A percentile compares a stretch with the other conserved stretches of the same genome.
phyloP scores from a whole-genome alignment of 1,140 invertebrate genomes.

The Aphaenogaster ashmeadi region DNA sequence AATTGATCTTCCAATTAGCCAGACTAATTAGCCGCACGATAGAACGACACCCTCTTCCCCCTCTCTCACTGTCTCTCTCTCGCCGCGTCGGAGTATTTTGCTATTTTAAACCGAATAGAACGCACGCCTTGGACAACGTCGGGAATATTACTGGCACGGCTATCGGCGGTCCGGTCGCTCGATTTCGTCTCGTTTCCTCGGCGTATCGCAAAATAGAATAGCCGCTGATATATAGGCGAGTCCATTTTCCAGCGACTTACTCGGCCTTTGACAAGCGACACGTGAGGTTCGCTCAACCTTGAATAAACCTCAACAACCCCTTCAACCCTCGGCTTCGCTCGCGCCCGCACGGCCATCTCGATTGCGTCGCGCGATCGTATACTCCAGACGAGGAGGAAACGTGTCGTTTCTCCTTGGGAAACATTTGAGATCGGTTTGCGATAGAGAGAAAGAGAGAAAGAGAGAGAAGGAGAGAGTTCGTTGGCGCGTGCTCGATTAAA shows the following conservation, averaged over 20 bases:
- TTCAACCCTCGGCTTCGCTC: background rate
- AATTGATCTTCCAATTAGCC: background rate
- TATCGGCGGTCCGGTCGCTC: conserved; percentile 27
- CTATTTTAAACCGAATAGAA: conserved; percentile 45
- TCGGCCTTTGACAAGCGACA: conserved; percentile 56
- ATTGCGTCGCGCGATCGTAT: conserved; percentile 10
- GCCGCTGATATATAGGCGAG: conserved; percentile 1
- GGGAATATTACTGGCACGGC: conserved; percentile 46
- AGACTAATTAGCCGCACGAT: background rate
- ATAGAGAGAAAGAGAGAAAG: background rate
- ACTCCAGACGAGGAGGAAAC: background rate
- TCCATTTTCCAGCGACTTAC: conserved; percentile 58
- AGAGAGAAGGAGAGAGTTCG: background rate
- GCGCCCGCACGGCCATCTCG: background rate
- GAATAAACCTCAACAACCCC: conserved; percentile 32
- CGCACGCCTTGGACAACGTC: background rate
- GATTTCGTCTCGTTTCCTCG: conserved; percentile 58
- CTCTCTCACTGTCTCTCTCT: background rate
- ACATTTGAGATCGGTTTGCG: background rate
- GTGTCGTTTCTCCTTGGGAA: background rate
- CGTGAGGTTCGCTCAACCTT: conserved; percentile 59
- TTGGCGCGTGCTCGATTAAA: background rate
- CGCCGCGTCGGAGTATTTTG: background rate
- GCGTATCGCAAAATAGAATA: conserved; percentile 57
- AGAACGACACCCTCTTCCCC: background rate